Evolutionary conservation across 2,113 vertebrate genomes (phyloP), one percentile per base, ranked within the genome.

Genomic region (Todiramphus saurophagus): DNA sequence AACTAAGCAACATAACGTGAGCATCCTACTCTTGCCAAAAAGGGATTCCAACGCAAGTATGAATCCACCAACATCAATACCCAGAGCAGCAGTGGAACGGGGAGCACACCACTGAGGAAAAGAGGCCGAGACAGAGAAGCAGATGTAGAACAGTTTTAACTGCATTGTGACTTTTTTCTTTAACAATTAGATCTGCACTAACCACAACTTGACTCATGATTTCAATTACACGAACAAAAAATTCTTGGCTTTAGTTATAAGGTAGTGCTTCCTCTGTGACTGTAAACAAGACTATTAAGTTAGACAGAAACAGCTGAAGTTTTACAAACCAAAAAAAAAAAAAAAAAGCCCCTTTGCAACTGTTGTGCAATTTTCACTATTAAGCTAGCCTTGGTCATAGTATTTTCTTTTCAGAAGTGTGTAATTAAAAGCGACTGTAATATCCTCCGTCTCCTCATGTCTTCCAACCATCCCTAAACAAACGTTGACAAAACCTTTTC

Each of bases 11-110:
- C 7, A n/a, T 18, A n/a, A 70, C 6, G 14, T 1, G 4, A 58
- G 30, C 19, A 41, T 55, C 63, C 23, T 28, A 21, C 9, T 60
- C 23, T 37, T 76, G 33, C 67, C 31, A 30, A 21, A 43, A 35
- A 44, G 55, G n/a, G 19, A 58, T 35, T 83, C n/a, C 70, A 82
- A 20, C 33, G 20, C 5, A 1, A 0, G 20, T 64, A 2, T 5
- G 14, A 27, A 41, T 10, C 2, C 7, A 37, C 10, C 12, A 15
- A 12, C 0, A 0, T 9, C 10, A 46, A 25, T 41, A 70, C 5
- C 18, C 35, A 20, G 5, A 37, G 41, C 10, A 75, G 14, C 62
- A 23, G 20, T 2, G 56, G 35, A 37, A 46, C 17, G 9, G 30
- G 33, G 28, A 60, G 56, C 15, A 16, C n/a, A 76, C 6, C 25